Evolutionary conservation across 2,888 invertebrate genomes (phyloP).

Genomic region (Oscheius myriophilus): DNA sequence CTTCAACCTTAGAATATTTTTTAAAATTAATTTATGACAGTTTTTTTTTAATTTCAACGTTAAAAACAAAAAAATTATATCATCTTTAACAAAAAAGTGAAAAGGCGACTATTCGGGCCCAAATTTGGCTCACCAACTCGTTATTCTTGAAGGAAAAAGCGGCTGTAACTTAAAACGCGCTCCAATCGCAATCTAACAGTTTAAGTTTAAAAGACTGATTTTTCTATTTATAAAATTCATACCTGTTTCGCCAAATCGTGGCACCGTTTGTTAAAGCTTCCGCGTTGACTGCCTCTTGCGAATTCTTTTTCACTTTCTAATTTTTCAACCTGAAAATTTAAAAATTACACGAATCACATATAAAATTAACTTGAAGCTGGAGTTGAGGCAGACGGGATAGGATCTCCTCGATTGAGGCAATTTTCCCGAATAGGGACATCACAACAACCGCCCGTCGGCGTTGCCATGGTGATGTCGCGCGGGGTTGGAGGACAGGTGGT

Average conservation of each 20-base stretch:
- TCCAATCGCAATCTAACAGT: no score
- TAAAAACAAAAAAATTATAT: no score
- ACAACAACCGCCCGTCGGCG: neutral
- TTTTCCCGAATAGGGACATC: conserved; percentile 47
- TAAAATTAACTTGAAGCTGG: conserved; percentile 40
- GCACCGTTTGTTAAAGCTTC: conserved; percentile 38
- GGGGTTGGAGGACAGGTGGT: neutral
- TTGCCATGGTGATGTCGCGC: conserved; percentile 14
- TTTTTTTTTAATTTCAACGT: no score
- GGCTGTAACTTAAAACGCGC: no score
- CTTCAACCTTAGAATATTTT: conserved; percentile 32
- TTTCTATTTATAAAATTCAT: conserved; percentile 1
- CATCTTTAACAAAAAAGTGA: no score
- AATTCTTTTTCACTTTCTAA: conserved; percentile 36
- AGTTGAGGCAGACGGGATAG: conserved; percentile 46
- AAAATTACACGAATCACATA: neutral
- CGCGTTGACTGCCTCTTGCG: conserved; percentile 22
- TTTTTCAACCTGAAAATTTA: conserved; percentile 39
- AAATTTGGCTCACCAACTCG: no score
- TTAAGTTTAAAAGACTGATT: conserved; percentile 1
- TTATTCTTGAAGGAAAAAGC: no score
- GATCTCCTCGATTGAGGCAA: conserved; percentile 44
- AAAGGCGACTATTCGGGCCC: no score
- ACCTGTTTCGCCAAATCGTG: conserved; percentile 46
- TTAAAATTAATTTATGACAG: no score